A percentile compares a stretch with the other conserved stretches of the same genome.
These are phyloP conservation scores for Oxytorus armatus DNA, from an alignment of 2,888 invertebrate genomes.

Conservation along the genomic window DNA sequence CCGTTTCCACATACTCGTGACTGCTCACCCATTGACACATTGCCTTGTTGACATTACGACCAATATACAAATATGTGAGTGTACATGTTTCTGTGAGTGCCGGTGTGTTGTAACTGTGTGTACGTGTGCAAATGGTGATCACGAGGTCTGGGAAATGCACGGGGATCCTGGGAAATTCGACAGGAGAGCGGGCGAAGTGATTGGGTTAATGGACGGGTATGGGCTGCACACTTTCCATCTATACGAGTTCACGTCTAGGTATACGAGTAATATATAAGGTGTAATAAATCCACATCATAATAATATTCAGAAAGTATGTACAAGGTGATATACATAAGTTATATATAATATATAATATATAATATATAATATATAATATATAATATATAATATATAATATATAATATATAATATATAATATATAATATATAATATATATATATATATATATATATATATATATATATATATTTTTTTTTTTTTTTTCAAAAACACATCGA, in stretches of 20 bases:
- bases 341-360: slow-evolving; percentile 76
- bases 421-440: slow-evolving; percentile 74
- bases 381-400: slow-evolving; percentile 57
- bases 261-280: slow-evolving; percentile 77
- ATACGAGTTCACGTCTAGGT: slow-evolving; percentile 73
- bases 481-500: slow-evolving; percentile 83
- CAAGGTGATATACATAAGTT: slow-evolving; percentile 80
- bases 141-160: slow-evolving; percentile 55
- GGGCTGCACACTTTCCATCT: slow-evolving; percentile 68
- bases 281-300: slow-evolving; percentile 82
- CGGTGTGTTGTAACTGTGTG: slow-evolving; percentile 47
- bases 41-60: slow-evolving; percentile 38
- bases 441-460: slow-evolving; percentile 64
- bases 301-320: slow-evolving; percentile 80
- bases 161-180: slow-evolving; percentile 25
- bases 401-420: slow-evolving; percentile 72
- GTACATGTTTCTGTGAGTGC: slow-evolving; percentile 58
- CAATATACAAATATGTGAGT: slow-evolving; percentile 64
- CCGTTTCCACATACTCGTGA: slow-evolving; percentile 71
- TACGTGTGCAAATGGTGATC: slow-evolving; percentile 54
- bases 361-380: slow-evolving; percentile 51
- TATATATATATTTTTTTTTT: too few relatives aligned
- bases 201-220: slow-evolving; percentile 47
- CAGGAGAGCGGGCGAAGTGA: slow-evolving; percentile 57
- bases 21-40: slow-evolving; percentile 47